A percentile compares a stretch with the other conserved stretches of the same genome.
Conservation (phyloP, 2,797 vertebrate genomes). For the Cyclura pinguis region DNA sequence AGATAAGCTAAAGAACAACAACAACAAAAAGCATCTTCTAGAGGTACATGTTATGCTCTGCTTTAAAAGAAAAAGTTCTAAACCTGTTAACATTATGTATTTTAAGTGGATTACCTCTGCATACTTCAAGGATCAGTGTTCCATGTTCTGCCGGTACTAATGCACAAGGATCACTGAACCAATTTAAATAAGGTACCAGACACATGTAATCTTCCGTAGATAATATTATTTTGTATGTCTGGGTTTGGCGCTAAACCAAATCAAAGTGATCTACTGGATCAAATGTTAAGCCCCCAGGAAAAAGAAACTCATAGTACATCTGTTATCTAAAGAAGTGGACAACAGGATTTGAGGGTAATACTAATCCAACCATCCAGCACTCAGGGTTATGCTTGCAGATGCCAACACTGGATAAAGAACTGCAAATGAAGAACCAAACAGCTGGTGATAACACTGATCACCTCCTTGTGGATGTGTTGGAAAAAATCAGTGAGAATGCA, state of each 20-base stretch:
- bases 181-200: neutral
- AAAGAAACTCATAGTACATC: neutral
- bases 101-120: neutral
- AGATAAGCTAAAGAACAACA: too few relatives aligned
- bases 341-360: neutral
- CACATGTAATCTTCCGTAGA: neutral
- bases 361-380: neutral
- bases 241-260: neutral
- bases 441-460: neutral
- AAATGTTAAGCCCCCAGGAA: neutral
- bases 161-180: neutral
- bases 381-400: neutral
- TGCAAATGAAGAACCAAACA: neutral
- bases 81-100: neutral
- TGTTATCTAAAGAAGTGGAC: neutral
- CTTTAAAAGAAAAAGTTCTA: neutral
- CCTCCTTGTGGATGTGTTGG: neutral
- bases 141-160: neutral
- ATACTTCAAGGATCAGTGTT: neutral
- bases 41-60: neutral
- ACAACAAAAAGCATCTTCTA: neutral
- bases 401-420: neutral
- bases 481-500: neutral
- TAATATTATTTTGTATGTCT: neutral
- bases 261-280: neutral